Conservation (phyloP, 2,797 vertebrate genomes). For the Pogoniulus pusillus region DNA sequence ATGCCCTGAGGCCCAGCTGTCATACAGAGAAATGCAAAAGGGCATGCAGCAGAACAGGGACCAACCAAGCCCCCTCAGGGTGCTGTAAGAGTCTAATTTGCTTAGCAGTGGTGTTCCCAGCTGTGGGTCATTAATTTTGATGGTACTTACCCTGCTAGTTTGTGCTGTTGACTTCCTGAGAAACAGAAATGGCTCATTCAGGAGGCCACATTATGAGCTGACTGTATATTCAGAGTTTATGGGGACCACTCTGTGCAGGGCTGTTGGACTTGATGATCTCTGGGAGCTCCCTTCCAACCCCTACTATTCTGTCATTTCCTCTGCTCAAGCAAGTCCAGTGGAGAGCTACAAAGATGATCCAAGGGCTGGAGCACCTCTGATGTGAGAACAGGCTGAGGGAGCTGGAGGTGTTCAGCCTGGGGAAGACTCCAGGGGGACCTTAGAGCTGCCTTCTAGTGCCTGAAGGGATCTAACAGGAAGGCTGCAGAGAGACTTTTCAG, state of each 20-base stretch:
- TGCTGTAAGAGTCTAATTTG: slow-evolving; percentile 12
- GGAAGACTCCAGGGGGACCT: too few relatives aligned
- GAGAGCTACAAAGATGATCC: too few relatives aligned
- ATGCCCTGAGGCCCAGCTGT: not conserved
- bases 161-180: not conserved
- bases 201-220: not conserved
- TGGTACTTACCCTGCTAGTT: not conserved
- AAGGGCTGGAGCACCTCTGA: too few relatives aligned
- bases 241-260: not conserved
- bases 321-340: too few relatives aligned
- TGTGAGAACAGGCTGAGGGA: too few relatives aligned
- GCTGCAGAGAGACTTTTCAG: too few relatives aligned
- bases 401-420: too few relatives aligned
- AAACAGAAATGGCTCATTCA: not conserved
- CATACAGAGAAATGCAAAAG: not conserved
- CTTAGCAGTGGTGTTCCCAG: not conserved
- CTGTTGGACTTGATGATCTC: too few relatives aligned
- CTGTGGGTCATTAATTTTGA: slow-evolving; percentile 31
- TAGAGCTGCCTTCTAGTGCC: too few relatives aligned
- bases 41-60: slow-evolving; percentile 5
- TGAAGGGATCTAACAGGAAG: too few relatives aligned
- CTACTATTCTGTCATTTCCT: too few relatives aligned
- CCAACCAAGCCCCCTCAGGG: not conserved
- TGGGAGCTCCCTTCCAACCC: too few relatives aligned
- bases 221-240: not conserved